A percentile compares a stretch with the other conserved stretches of the same genome.
These are phyloP conservation scores for Cryptoleucopteryx plumbea DNA, from an alignment of 2,113 vertebrate species.

Conservation along the genomic window DNA sequence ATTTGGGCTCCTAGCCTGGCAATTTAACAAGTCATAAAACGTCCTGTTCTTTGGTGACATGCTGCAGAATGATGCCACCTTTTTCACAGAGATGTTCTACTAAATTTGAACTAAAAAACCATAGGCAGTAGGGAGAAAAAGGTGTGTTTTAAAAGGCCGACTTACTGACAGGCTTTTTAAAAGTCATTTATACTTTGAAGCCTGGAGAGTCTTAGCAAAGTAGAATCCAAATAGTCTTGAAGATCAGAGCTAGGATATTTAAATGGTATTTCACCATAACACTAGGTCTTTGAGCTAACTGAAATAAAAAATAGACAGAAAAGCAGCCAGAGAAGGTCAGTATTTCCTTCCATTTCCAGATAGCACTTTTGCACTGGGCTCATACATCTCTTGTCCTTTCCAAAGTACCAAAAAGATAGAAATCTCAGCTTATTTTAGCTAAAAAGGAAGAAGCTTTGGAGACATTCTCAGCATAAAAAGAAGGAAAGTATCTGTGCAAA, in stretches of 20 bases:
- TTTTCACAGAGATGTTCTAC: neutral
- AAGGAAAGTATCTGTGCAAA: neutral
- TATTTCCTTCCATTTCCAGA: neutral
- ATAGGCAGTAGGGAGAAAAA: neutral
- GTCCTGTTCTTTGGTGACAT: neutral
- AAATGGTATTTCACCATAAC: neutral
- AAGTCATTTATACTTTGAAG: neutral
- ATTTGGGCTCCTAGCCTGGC: neutral
- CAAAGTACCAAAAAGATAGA: neutral
- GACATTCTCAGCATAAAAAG: neutral
- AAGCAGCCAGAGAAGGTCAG: neutral
- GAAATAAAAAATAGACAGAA: neutral
- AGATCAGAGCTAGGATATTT: neutral
- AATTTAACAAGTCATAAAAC: constrained; percentile 44
- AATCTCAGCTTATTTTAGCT: neutral
- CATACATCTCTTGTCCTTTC: neutral
- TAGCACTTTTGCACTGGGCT: neutral
- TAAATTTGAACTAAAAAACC: neutral
- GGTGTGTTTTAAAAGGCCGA: neutral
- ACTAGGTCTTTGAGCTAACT: neutral
- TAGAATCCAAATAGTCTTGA: neutral
- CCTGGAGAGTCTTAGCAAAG: neutral
- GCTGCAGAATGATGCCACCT: neutral
- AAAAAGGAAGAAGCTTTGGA: neutral
- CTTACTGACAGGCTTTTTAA: neutral